Conservation (phyloP, 2,888 invertebrate species). For the Hydroisotoma schaefferi region DNA sequence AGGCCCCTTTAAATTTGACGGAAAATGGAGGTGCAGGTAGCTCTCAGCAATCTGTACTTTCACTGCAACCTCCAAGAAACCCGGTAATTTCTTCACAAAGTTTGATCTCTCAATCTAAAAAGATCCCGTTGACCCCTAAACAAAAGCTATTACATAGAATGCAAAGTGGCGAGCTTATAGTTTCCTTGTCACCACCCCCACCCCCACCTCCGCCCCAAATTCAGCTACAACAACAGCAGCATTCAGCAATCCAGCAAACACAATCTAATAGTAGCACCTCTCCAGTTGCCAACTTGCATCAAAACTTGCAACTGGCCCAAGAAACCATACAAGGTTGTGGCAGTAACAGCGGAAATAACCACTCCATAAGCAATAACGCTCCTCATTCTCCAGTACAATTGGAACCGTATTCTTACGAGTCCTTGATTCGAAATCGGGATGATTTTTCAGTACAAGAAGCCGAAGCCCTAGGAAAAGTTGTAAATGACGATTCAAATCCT, state of each 20-base stretch:
- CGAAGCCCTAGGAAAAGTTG: conserved; percentile 33
- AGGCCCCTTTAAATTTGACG: conserved; percentile 43
- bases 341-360: conserved; percentile 3
- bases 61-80: conserved; percentile 21
- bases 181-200: conserved; percentile 20
- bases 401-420: conserved; percentile 36
- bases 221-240: conserved; percentile 25
- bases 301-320: conserved; percentile 15
- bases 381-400: conserved; percentile 34
- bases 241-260: conserved; percentile 19
- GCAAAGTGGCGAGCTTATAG: conserved; percentile 38
- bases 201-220: conserved; percentile 19
- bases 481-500: conserved; percentile 32
- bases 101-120: conserved; percentile 25
- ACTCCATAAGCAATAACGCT: conserved; percentile 6
- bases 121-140: conserved; percentile 46
- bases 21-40: conserved; percentile 20
- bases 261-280: conserved; percentile 15
- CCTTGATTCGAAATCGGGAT: conserved; percentile 34
- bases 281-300: conserved; percentile 21
- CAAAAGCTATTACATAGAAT: conserved; percentile 46
- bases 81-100: conserved; percentile 29
- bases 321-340: conserved; percentile 6
- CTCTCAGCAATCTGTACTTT: conserved; percentile 8
- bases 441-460: conserved; percentile 38